Percentiles rank a stretch among this genome's conserved stretches.
Evolutionary conservation across 2,888 invertebrate species (phyloP).

Genomic region (Chrysopilus asiliformis): DNA sequence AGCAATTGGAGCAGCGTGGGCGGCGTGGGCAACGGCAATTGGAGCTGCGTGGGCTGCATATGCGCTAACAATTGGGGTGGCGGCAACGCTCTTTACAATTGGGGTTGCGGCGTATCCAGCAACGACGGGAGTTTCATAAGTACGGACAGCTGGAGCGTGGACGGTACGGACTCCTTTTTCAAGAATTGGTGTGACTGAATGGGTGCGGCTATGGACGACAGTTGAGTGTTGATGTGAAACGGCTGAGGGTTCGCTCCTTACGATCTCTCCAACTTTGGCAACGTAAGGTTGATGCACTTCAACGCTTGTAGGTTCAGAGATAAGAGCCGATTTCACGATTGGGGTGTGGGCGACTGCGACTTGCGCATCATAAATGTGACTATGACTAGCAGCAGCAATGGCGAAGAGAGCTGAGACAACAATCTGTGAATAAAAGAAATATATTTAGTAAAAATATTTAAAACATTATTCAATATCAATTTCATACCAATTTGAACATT

Average conservation of each 20-base stretch:
- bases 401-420: slow-evolving; percentile 14
- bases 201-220: slow-evolving; percentile 36
- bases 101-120: no score
- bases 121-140: slow-evolving; percentile 22
- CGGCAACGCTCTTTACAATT: no score
- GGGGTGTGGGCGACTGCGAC: no score
- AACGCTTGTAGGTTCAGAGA: slow-evolving; percentile 24
- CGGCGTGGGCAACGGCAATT: no score
- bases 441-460: no score
- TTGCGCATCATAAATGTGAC: no score
- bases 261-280: slow-evolving; percentile 25
- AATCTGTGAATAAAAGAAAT: slow-evolving; percentile 12
- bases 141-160: slow-evolving; percentile 10
- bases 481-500: slow-evolving; percentile 15
- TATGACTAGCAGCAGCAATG: slow-evolving; percentile 8
- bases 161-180: no score
- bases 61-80: slow-evolving; percentile 17
- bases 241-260: slow-evolving; percentile 37
- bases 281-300: slow-evolving; percentile 27
- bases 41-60: no score
- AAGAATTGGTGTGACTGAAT: slow-evolving; percentile 21
- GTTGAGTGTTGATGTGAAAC: slow-evolving; percentile 42
- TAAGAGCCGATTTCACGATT: slow-evolving; percentile 3
- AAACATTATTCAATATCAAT: no score
- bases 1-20: no score